Evolutionary conservation across 2,888 invertebrate species (phyloP), one percentile per base, ranked within the genome.

Genomic region (Drosophila histrio): DNA sequence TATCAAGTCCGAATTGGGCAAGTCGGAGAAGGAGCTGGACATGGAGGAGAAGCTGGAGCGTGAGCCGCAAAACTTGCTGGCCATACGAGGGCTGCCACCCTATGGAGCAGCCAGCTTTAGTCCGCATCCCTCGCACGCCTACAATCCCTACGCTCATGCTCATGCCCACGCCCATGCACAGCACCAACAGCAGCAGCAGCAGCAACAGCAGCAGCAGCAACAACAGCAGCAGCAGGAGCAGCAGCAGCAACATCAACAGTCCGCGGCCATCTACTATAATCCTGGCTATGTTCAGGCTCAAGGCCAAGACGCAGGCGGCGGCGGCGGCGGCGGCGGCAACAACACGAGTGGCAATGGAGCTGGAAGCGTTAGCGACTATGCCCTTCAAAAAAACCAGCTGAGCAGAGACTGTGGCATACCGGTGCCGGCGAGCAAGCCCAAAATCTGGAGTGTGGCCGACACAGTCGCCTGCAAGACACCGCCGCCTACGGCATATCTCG

Each of bases 381-480:
- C 73, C 92, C 83, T 89, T 89, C 88, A 91, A 91, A 93, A 91
- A 92, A 91, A 91, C 91, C 90, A 93, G 89, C 93, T 94, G 85
- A 93, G 94, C 72, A 94, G 95, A 54, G 96, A 96, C 89, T 96
- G 96, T 92, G 96, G 96, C 43, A 95, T 97, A 43, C 96, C 96
- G 44, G 94, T 96, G 79, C 96, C 96, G 57, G 96, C 97, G 57
- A 96, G 96, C 77, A 97, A 97, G 92, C 97, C 97, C 77, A 97
- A 97, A 93, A 97, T 97, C 90, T 97, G 97, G 97, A 97, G 97
- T 39, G 92, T 97, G 88, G 97, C 97, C 65, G 97, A 97, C 91
- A 97, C 97, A 71, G 97, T 97, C 36, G 97, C 97, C 36, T 97
- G 97, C 92, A 97, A 97, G 92, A 71, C 90, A 91, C 69, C 92